Base-by-base conservation (phyloP, 2,797 vertebrate genomes). In the Scyliorhinus canicula region DNA sequence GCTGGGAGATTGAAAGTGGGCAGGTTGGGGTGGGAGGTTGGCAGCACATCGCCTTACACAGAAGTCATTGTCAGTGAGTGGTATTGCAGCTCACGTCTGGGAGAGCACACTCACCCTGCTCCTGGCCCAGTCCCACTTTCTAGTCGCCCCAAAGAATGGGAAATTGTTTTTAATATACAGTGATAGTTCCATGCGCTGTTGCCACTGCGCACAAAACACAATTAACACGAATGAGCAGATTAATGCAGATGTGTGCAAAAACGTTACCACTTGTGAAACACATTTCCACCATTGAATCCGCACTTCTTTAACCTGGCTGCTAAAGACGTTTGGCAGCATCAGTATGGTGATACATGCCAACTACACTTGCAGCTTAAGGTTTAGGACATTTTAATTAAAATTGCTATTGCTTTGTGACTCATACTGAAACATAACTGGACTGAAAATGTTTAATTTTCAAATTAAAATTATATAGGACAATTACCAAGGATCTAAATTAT, bases 231-330 rank as follows among this genome's bases (percentile, higher is more conserved):
- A 60, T 65, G 35, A 63, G 57, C n/a, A 91, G 40, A 65, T 91
- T 91, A 91, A 91, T 91, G 19, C 88, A 91, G 26, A 63, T 63
- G 88, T 91, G 88, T 91, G 88, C 88, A 91, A 90, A 79, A 57
- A 91, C n/a, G 6, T 44, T 21, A 63, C 35, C 16, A 91, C 88
- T 91, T 91, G 35, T 40, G 8, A 24, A 24, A 91, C 19, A 91
- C 88, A 63, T 40, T 91, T 44, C 57, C 35, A 57, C 52, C 35
- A 60, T 9, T 2, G 3, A 91, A 40, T 63, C 57, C 63, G 35
- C 19, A 65, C 57, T 63, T 91, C 5, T 24, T 21, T 40, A n/a
- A 91, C 24, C n/a, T 60, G 3, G 44, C 60, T 8, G 24, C 57
- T 65, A 14, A 40, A 91, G n/a, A 0, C 40, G 55, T 90, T 60